Conservation (phyloP, 2,888 invertebrate species). For the Aplocera efformata region DNA sequence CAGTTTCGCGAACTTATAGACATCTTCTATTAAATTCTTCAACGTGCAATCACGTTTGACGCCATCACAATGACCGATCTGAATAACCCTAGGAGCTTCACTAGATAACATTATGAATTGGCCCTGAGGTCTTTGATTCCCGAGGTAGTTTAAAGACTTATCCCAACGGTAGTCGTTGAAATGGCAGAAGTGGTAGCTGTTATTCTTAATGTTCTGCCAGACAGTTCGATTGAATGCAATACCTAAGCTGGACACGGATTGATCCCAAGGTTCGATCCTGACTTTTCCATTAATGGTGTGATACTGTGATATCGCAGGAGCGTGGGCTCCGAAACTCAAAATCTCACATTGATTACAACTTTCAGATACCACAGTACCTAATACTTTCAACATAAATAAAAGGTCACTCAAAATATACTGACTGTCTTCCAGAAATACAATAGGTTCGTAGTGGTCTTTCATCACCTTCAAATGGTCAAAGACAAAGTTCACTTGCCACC, state of each 20-base stretch:
- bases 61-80: slow-evolving; percentile 30
- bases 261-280: slow-evolving; percentile 34
- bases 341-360: slow-evolving; percentile 42
- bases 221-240: slow-evolving; percentile 42
- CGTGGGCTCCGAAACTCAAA: slow-evolving; percentile 38
- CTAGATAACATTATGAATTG: slow-evolving; percentile 32
- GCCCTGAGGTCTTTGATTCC: slow-evolving; percentile 25
- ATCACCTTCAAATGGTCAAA: slow-evolving; percentile 38
- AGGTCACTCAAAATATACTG: slow-evolving; percentile 46
- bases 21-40: slow-evolving; percentile 22
- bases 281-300: slow-evolving; percentile 16
- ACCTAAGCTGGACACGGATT: slow-evolving; percentile 30
- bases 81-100: slow-evolving; percentile 41
- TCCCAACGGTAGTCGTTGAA: slow-evolving; percentile 46
- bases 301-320: slow-evolving; percentile 26
- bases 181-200: slow-evolving; percentile 38
- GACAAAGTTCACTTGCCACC: slow-evolving; percentile 48
- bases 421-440: slow-evolving; percentile 40
- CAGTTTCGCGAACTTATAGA: slow-evolving; percentile 24
- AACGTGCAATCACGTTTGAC: slow-evolving; percentile 22
- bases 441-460: slow-evolving; percentile 22
- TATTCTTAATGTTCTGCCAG: slow-evolving; percentile 40
- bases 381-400: slow-evolving; percentile 33
- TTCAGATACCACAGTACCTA: slow-evolving; percentile 22
- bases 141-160: slow-evolving; percentile 37